phyloP scores from a whole-genome alignment of 1,140 invertebrate genomes.

The Lepidurus arcticus region DNA sequence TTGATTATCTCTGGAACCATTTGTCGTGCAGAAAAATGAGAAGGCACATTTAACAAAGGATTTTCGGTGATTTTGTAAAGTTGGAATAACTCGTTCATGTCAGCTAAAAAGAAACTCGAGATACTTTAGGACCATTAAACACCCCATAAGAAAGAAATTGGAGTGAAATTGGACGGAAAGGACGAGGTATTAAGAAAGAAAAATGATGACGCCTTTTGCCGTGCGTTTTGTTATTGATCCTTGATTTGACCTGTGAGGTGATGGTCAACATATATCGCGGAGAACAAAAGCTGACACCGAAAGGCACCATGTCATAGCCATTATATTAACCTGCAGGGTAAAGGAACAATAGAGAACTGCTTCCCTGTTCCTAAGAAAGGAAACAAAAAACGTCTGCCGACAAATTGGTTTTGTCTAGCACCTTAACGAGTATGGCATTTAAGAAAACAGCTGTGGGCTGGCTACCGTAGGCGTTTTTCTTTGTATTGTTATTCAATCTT shows the following conservation, averaged over 20 bases:
- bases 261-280: neutral
- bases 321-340: neutral
- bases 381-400: neutral
- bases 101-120: neutral
- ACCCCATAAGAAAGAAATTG: neutral
- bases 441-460: neutral
- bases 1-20: too few relatives aligned
- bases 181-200: neutral
- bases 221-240: neutral
- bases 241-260: constrained; percentile 13
- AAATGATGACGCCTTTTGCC: neutral
- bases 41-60: too few relatives aligned
- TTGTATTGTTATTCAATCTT: neutral
- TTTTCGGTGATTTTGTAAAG: too few relatives aligned
- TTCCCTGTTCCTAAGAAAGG: neutral
- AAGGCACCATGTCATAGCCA: constrained; percentile 9
- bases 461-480: neutral
- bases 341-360: neutral
- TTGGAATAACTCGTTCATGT: neutral
- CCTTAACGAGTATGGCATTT: neutral
- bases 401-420: constrained; percentile 11
- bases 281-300: constrained; percentile 15
- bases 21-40: too few relatives aligned
- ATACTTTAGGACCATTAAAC: neutral
- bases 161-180: neutral